These are phyloP conservation scores for Trichonephila inaurata DNA, from an alignment of 1,140 invertebrate genomes.

Conservation along the genomic window DNA sequence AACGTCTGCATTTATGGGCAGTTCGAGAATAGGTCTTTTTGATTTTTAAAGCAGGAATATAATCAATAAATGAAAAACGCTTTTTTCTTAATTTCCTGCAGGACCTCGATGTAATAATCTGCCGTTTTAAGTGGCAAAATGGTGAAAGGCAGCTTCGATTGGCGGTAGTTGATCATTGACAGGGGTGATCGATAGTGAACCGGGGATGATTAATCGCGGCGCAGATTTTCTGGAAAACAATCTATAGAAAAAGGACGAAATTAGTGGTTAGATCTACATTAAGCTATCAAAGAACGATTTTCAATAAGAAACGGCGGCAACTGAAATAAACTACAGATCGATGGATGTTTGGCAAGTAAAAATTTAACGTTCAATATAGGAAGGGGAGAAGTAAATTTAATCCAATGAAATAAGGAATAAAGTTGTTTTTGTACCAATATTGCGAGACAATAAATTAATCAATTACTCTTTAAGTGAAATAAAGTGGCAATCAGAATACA, in stretches of 20 bases:
- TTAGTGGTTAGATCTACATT: slow-evolving; percentile 47
- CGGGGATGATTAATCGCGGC: slow-evolving; percentile 21
- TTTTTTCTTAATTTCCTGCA: not conserved
- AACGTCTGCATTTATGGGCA: slow-evolving; percentile 25
- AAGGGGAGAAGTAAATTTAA: too few species aligned
- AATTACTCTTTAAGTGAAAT: too few species aligned
- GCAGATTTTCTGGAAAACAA: slow-evolving; percentile 36
- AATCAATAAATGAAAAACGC: slow-evolving; percentile 4
- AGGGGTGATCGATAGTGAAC: slow-evolving; percentile 16
- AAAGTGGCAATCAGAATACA: too few species aligned
- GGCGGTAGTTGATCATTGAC: slow-evolving; percentile 39
- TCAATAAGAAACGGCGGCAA: not conserved
- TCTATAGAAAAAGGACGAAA: slow-evolving; percentile 31
- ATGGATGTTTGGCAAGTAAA: not conserved
- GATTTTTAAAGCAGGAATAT: slow-evolving; percentile 4
- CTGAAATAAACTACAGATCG: not conserved
- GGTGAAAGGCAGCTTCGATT: slow-evolving; percentile 8
- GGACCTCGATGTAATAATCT: slow-evolving; percentile 3
- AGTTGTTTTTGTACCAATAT: too few species aligned
- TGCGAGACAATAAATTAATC: too few species aligned
- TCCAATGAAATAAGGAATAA: too few species aligned
- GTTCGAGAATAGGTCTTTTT: not conserved
- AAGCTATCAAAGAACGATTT: slow-evolving; percentile 13
- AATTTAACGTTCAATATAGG: not conserved
- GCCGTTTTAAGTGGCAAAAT: not conserved